These are phyloP conservation scores for Drosophila neocordata DNA, from an alignment of 1,140 invertebrate species.

Conservation along the genomic window DNA sequence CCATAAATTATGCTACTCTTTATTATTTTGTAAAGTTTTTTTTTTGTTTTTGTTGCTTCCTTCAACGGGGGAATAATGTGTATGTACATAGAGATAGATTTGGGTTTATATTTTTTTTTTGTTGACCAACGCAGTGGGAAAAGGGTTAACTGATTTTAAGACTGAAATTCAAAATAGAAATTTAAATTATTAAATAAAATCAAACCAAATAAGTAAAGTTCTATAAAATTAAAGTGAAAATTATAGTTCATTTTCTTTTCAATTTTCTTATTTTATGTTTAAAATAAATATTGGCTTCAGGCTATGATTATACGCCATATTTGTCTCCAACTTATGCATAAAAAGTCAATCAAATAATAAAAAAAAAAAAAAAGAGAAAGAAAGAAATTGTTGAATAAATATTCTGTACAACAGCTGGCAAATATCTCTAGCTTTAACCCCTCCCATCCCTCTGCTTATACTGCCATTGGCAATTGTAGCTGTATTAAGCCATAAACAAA, in stretches of 20 bases:
- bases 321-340: neutral
- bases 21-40: conserved; percentile 65
- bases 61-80: neutral
- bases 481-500: conserved; percentile 3
- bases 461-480: neutral
- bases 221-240: no score
- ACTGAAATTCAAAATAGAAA: neutral
- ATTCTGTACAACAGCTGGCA: neutral
- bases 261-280: no score
- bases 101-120: neutral
- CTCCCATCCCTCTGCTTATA: neutral
- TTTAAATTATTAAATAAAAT: neutral
- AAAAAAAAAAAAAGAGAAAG: no score
- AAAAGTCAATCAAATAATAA: conserved; percentile 1
- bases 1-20: conserved; percentile 73
- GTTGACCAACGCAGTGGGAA: no score
- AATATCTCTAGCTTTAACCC: neutral
- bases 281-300: no score
- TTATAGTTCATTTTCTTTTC: no score
- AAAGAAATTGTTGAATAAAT: neutral
- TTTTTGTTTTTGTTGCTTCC: neutral
- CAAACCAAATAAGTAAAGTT: neutral
- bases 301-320: neutral
- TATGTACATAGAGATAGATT: neutral
- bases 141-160: neutral